Percentiles rank a stretch among this genome's conserved stretches.
phyloP scores from a whole-genome alignment of 2,113 vertebrate species.

The Mormyrus lacerda region DNA sequence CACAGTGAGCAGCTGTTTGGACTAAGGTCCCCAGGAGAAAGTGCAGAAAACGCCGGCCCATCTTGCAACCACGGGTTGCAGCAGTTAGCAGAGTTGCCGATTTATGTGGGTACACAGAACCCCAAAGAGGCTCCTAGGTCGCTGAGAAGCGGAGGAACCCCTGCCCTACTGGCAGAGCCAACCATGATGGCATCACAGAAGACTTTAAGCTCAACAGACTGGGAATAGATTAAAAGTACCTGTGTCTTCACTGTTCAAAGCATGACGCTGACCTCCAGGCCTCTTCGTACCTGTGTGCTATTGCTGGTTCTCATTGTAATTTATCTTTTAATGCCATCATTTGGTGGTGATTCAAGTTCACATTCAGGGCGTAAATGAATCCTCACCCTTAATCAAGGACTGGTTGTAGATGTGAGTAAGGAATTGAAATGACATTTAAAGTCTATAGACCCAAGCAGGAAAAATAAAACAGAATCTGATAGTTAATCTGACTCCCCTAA shows the following conservation, averaged over 20 bases:
- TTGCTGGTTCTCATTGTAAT: not conserved
- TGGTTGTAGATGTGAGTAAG: not conserved
- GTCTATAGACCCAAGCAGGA: not conserved
- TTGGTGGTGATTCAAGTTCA: not conserved
- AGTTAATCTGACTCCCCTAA: not conserved
- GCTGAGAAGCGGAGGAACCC: not conserved
- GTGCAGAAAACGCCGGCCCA: not conserved
- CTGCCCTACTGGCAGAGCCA: not conserved
- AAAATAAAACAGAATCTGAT: not conserved
- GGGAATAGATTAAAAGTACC: not conserved
- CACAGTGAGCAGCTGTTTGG: not conserved
- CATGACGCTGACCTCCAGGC: not conserved
- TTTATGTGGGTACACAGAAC: not conserved
- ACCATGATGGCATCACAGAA: not conserved
- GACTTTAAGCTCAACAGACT: not conserved
- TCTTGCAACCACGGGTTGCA: not conserved
- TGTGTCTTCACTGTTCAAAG: not conserved
- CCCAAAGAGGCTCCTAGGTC: not conserved
- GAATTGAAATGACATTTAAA: not conserved
- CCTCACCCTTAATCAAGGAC: not conserved
- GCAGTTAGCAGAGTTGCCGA: not conserved
- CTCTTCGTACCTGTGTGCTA: not conserved
- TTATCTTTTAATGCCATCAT: not conserved
- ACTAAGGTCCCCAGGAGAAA: not conserved
- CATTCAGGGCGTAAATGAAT: not conserved